Conservation (phyloP, 2,797 vertebrate genomes). For the Labroides dimidiatus region DNA sequence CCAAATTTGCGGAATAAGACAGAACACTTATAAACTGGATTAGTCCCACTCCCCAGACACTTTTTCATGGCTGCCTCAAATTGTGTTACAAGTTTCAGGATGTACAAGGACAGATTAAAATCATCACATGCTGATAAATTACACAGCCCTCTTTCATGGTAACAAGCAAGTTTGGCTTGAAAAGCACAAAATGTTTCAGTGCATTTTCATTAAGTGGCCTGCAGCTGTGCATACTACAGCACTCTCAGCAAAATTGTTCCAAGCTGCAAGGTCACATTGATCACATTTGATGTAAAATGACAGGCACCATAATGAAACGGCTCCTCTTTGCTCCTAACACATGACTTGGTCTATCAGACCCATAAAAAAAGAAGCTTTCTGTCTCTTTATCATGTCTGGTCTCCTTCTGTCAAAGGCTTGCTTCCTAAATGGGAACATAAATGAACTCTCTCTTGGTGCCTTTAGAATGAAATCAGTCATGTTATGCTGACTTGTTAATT, state of each 20-base stretch:
- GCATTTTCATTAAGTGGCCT: slow-evolving; percentile 39
- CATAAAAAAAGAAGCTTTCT: slow-evolving; percentile 22
- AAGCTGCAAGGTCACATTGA: slow-evolving; percentile 32
- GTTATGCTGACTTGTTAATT: neutral
- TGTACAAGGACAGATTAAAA: neutral
- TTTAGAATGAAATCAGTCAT: neutral
- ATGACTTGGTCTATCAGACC: slow-evolving; percentile 27
- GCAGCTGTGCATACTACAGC: neutral
- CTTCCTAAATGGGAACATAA: neutral
- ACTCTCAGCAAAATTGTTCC: slow-evolving; percentile 22
- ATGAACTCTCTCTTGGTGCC: neutral
- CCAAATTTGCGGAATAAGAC: neutral
- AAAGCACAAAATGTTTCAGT: slow-evolving; percentile 19
- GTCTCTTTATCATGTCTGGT: slow-evolving; percentile 1
- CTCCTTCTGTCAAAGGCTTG: slow-evolving; percentile 4
- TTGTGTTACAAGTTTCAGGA: slow-evolving; percentile 1
- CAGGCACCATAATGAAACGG: slow-evolving; percentile 34
- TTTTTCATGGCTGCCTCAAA: neutral
- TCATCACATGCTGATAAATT: neutral
- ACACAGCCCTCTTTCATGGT: neutral
- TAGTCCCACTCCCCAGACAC: neutral
- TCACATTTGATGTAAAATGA: slow-evolving; percentile 34
- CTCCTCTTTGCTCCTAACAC: slow-evolving; percentile 30
- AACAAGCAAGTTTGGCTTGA: slow-evolving; percentile 3
- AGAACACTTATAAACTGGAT: neutral